Percentiles rank a stretch among this genome's conserved stretches.
These are phyloP conservation scores for Falco punctatus DNA, from an alignment of 2,113 vertebrate species.

Conservation along the genomic window DNA sequence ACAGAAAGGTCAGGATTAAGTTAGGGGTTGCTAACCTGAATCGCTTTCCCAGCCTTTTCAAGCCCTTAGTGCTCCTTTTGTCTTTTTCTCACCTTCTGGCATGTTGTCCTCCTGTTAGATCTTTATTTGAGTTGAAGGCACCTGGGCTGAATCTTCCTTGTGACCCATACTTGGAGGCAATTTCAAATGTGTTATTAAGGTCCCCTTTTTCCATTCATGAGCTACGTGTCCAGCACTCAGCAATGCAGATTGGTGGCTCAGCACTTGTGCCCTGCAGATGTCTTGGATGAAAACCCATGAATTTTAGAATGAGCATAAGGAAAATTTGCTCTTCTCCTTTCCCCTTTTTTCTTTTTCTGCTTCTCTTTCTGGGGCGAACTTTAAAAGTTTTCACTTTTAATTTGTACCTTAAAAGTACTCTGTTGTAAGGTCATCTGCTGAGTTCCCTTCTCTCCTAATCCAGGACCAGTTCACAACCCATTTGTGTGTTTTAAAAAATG, in stretches of 20 bases:
- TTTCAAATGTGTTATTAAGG: conserved; percentile 39
- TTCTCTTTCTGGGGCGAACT: conserved; percentile 1
- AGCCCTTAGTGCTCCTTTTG: conserved; percentile 50
- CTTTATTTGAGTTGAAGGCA: conserved; percentile 57
- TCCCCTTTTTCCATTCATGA: conserved; percentile 28
- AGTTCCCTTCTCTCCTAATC: neutral
- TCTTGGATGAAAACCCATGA: conserved; percentile 2
- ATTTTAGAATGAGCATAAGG: neutral
- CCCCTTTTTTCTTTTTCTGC: neutral
- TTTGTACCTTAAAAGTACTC: neutral
- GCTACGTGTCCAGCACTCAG: neutral
- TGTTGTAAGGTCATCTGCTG: neutral
- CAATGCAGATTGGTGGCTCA: conserved; percentile 19
- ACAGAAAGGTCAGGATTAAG: conserved; percentile 54
- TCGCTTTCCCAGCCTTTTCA: conserved; percentile 37
- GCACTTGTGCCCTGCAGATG: neutral
- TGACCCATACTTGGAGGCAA: conserved; percentile 17
- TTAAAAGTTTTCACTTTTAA: neutral
- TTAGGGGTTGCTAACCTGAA: conserved; percentile 60
- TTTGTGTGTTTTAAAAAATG: neutral
- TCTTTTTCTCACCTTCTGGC: conserved; percentile 44
- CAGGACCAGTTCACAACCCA: neutral
- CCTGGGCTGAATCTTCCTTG: conserved; percentile 36
- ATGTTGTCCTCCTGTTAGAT: conserved; percentile 50
- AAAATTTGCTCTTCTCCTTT: neutral